Conservation (phyloP, 1,140 invertebrate genomes). For the Nymphalis io region DNA sequence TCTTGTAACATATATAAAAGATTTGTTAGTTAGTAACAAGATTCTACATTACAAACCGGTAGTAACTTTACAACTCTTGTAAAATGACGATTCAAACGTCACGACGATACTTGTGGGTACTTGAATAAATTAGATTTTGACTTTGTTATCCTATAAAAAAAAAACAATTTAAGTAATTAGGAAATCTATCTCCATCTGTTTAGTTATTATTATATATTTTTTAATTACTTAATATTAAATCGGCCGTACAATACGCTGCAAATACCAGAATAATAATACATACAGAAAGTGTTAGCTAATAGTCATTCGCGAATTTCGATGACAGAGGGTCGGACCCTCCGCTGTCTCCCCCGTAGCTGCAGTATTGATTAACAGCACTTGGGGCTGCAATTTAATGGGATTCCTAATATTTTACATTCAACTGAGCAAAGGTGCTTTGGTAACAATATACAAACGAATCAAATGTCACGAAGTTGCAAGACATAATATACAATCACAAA, state of each 20-base stretch:
- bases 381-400: slow-evolving; percentile 32
- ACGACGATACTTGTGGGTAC: too few relatives aligned
- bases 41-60: too few relatives aligned
- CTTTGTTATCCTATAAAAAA: too few relatives aligned
- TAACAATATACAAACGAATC: slow-evolving; percentile 24
- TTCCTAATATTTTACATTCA: slow-evolving; percentile 41
- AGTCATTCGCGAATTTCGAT: slow-evolving; percentile 41
- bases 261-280: slow-evolving; percentile 1
- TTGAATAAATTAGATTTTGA: too few relatives aligned
- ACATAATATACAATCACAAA: background rate
- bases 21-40: too few relatives aligned
- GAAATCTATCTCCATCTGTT: too few relatives aligned
- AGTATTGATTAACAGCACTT: slow-evolving; percentile 50
- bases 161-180: too few relatives aligned
- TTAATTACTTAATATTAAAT: background rate
- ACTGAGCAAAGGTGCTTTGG: slow-evolving; percentile 30
- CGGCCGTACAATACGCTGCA: background rate
- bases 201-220: too few relatives aligned
- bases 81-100: too few relatives aligned
- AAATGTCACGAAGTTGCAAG: slow-evolving; percentile 9
- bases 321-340: slow-evolving; percentile 47
- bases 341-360: slow-evolving; percentile 39
- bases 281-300: slow-evolving; percentile 34
- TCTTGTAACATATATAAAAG: too few relatives aligned
- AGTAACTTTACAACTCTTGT: too few relatives aligned